These are phyloP conservation scores for Paragorgia papillata DNA, from an alignment of 92 coral and sea anemone genomes.

Conservation along the genomic window DNA sequence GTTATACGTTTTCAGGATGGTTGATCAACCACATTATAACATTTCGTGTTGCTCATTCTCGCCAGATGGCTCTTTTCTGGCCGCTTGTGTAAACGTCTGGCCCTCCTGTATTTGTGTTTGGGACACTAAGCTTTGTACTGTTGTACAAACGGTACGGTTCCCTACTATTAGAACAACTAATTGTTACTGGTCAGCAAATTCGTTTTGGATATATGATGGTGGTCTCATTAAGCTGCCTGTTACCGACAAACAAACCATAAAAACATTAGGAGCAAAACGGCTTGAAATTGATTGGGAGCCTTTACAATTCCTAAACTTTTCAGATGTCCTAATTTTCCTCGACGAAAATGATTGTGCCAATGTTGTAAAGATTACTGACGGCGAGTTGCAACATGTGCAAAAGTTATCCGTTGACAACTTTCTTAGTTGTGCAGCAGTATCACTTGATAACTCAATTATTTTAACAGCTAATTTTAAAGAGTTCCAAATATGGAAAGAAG, in stretches of 20 bases:
- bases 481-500: too few species aligned
- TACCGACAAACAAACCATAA: too few species aligned
- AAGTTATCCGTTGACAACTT: too few species aligned
- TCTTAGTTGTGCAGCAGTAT: too few species aligned
- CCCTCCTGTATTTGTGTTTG: neutral
- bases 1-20: neutral
- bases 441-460: too few species aligned
- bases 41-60: neutral
- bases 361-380: neutral
- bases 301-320: neutral
- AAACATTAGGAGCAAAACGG: too few species aligned
- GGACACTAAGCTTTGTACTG: neutral
- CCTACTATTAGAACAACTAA: neutral
- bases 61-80: neutral
- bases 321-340: neutral
- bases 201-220: neutral
- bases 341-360: neutral
- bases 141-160: neutral
- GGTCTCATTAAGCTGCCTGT: too few species aligned
- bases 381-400: neutral
- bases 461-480: too few species aligned
- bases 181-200: neutral
- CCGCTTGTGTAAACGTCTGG: neutral
- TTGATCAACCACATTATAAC: neutral
- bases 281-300: neutral